These are phyloP conservation scores for Habroteleia sp. DNA, from an alignment of 2,888 invertebrate species.

Conservation along the genomic window DNA sequence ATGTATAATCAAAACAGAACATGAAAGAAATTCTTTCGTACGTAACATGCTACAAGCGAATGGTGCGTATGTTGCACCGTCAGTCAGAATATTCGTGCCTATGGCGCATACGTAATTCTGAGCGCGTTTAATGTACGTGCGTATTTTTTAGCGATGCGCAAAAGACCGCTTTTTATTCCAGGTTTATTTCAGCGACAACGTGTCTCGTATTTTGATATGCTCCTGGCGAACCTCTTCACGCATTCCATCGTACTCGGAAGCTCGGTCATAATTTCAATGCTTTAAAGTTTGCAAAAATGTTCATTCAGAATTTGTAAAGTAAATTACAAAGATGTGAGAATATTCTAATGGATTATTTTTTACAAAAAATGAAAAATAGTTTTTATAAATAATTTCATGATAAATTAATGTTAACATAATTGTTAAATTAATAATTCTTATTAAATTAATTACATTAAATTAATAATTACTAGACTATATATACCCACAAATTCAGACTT, in stretches of 20 bases:
- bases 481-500: no score
- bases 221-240: slow-evolving; percentile 42
- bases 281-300: neutral
- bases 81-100: slow-evolving; percentile 24
- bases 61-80: slow-evolving; percentile 29
- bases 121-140: slow-evolving; percentile 18
- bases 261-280: slow-evolving; percentile 15
- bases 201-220: slow-evolving; percentile 41
- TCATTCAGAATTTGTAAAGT: no score
- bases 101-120: slow-evolving; percentile 42
- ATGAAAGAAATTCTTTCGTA: slow-evolving; percentile 55
- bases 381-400: no score
- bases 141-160: slow-evolving; percentile 16
- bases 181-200: slow-evolving; percentile 9
- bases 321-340: no score
- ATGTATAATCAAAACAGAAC: slow-evolving; percentile 46
- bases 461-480: no score
- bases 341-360: no score
- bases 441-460: no score
- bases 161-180: slow-evolving; percentile 13
- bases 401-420: no score
- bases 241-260: slow-evolving; percentile 36
- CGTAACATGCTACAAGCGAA: slow-evolving; percentile 24
- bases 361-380: no score
- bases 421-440: no score